phyloP scores from a whole-genome alignment of 2,113 vertebrate genomes.

The Pedetes capensis region DNA sequence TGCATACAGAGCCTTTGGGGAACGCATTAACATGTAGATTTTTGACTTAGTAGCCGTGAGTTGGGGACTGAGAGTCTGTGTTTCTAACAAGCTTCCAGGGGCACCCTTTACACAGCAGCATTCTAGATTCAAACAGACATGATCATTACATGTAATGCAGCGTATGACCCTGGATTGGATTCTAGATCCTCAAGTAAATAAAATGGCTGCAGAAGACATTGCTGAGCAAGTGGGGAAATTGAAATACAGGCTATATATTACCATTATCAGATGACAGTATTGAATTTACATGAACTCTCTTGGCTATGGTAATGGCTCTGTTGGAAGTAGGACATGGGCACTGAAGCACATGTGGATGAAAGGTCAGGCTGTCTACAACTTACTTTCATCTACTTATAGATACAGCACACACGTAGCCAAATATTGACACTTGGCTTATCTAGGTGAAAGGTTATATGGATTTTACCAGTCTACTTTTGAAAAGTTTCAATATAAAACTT shows the following conservation, averaged over 20 bases:
- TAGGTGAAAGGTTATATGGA: not conserved
- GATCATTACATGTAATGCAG: not conserved
- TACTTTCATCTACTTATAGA: not conserved
- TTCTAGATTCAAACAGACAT: not conserved
- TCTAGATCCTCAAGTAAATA: not conserved
- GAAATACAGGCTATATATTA: not conserved
- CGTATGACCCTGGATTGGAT: not conserved
- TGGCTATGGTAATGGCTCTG: not conserved
- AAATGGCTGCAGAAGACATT: not conserved
- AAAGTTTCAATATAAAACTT: constrained; percentile 15
- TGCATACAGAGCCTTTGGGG: not conserved
- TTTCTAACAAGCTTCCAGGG: not conserved
- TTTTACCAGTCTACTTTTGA: not conserved
- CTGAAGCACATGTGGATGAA: not conserved
- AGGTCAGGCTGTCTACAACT: not conserved
- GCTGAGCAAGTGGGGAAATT: not conserved
- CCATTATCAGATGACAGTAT: not conserved
- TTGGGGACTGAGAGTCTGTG: not conserved
- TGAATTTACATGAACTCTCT: not conserved
- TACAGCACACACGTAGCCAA: not conserved
- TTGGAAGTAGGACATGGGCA: not conserved
- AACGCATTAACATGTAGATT: not conserved
- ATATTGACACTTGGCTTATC: not conserved
- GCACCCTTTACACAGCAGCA: not conserved
- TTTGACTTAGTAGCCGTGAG: not conserved